A percentile compares a stretch with the other conserved stretches of the same genome.
Conservation (phyloP, 2,797 vertebrate genomes). For the Rhinella marina region DNA sequence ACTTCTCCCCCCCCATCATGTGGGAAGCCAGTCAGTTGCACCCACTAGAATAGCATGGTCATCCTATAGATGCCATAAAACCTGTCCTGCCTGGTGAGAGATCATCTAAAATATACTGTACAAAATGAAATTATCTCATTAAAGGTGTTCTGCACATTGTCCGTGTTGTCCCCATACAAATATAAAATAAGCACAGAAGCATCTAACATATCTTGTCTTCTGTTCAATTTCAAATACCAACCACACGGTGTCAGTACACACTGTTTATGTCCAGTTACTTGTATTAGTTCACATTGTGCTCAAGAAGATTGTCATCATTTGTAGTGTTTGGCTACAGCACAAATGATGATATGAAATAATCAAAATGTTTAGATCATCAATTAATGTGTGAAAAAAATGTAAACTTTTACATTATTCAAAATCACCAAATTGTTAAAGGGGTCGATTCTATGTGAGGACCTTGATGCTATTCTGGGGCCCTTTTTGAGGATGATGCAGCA, state of each 20-base stretch:
- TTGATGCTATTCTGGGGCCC: no score
- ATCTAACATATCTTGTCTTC: background rate
- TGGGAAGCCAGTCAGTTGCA: background rate
- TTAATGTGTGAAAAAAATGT: background rate
- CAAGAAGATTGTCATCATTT: background rate
- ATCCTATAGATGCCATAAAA: background rate
- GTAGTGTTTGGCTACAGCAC: background rate
- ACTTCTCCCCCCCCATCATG: background rate
- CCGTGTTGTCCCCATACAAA: background rate
- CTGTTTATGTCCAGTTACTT: background rate
- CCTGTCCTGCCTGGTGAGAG: background rate
- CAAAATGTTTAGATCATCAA: background rate
- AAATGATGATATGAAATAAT: background rate
- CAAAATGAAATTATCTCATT: background rate
- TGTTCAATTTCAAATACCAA: slow-evolving; percentile 15
- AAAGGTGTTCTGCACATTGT: background rate
- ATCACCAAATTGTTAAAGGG: no score
- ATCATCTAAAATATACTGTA: background rate
- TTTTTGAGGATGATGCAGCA: no score
- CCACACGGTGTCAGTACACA: slow-evolving; percentile 46
- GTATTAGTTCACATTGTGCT: background rate
- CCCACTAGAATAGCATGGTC: background rate
- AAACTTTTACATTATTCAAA: background rate
- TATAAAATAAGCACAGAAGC: background rate
- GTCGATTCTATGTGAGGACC: no score